phyloP scores from a whole-genome alignment of 2,888 invertebrate genomes.

The Tenthredo notha region DNA sequence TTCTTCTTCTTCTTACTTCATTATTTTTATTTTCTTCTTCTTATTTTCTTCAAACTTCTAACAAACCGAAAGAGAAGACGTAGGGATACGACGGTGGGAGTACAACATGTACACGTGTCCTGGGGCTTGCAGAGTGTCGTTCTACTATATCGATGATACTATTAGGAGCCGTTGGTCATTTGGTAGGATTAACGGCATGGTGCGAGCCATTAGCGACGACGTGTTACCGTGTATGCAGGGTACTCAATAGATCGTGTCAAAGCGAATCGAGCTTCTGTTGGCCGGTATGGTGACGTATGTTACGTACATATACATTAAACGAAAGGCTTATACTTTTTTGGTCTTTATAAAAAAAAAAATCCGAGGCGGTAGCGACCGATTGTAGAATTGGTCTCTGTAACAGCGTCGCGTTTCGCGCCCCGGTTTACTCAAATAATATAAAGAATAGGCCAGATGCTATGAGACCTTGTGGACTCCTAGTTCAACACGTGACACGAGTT shows the following conservation, averaged over 20 bases:
- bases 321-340: neutral
- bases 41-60: neutral
- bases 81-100: neutral
- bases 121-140: constrained; percentile 25
- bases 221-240: constrained; percentile 65
- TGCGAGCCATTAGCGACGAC: constrained; percentile 66
- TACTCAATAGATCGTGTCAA: constrained; percentile 68
- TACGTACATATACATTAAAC: neutral
- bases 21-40: neutral
- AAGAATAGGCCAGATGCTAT: constrained; percentile 44
- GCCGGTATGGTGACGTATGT: constrained; percentile 20
- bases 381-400: neutral
- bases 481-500: constrained; percentile 30
- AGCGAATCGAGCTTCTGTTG: constrained; percentile 43
- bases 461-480: constrained; percentile 30
- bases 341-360: constrained; percentile 22
- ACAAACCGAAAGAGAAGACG: neutral
- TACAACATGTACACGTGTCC: constrained; percentile 37
- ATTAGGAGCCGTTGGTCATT: constrained; percentile 47
- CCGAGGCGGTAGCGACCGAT: constrained; percentile 30
- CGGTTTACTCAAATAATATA: neutral
- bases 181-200: constrained; percentile 64
- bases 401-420: neutral
- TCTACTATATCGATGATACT: constrained; percentile 44
- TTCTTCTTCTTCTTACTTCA: neutral